Evolutionary conservation across 2,113 vertebrate genomes (phyloP), one percentile per base, ranked within the genome.

Genomic region (Vanacampus margaritifer): DNA sequence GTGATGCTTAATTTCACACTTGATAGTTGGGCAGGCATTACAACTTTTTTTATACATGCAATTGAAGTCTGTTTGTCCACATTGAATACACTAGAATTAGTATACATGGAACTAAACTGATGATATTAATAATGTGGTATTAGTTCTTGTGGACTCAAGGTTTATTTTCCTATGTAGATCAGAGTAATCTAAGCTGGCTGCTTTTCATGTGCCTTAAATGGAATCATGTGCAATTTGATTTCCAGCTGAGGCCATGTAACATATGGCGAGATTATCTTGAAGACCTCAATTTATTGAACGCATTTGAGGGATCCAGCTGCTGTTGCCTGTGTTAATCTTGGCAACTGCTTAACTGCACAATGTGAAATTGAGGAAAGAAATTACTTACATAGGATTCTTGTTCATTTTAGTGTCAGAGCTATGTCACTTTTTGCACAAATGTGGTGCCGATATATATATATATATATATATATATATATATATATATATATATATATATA

Each of bases 191-290:
- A 23, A 10, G 48, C 23, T 21, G n/a, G 48, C 21, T n/a, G 21
- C 21, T 23, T 51, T 46, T 46, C 45, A 46, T 46, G 17, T 46
- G 17, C 45, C 45, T 51, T 17, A 46, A 51, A n/a, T 11, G 6
- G 13, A 54, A 54, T 24, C 23, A 26, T 45, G 43, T 26, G 51
- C 51, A n/a, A 23, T 24, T 54, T 54, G 51, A 54, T 64, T 45
- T 26, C 14, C 14, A 61, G 36, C 36, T 60, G 19, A 23, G n/a
- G 12, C 17, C 32, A 59, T 6, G 37, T 36, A 73, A 79, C 77
- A 84, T 87, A 79, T 86, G 84, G 70, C 48, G 68, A 80, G 80
- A 84, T 84, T 83, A 74, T 79, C 69, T 80, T 65, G 46, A 57
- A 67, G 58, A 69, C 67, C 69, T 77, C n/a, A 54, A 63, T 76